phyloP scores from a whole-genome alignment of 2,888 invertebrate species.

The Eristalis tenax region DNA sequence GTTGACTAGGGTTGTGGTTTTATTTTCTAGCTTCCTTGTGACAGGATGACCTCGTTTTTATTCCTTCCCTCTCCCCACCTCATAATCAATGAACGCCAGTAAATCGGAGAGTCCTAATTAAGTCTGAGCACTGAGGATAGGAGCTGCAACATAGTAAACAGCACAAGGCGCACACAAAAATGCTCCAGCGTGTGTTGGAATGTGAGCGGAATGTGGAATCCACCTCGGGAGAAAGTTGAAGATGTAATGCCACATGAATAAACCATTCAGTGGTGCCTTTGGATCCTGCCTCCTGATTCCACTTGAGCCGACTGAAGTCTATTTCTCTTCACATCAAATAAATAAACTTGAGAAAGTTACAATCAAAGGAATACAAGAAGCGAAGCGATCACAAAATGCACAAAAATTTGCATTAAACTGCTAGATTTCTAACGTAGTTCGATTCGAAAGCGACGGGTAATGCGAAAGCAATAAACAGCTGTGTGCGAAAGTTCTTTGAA shows the following conservation, averaged over 20 bases:
- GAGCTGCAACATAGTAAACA: conserved; percentile 34
- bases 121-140: conserved; percentile 29
- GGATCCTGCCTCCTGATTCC: conserved; percentile 34
- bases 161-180: conserved; percentile 29
- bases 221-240: conserved; percentile 39
- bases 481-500: conserved; percentile 4
- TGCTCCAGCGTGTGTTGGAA: conserved; percentile 18
- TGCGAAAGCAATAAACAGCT: conserved; percentile 26
- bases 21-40: neutral
- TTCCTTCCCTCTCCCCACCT: neutral
- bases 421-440: conserved; percentile 12
- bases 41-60: neutral
- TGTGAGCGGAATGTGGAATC: conserved; percentile 47
- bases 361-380: conserved; percentile 38
- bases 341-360: conserved; percentile 4
- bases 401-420: conserved; percentile 39
- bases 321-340: conserved; percentile 11
- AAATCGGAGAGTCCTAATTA: conserved; percentile 34
- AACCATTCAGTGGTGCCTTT: conserved; percentile 47
- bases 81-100: conserved; percentile 19
- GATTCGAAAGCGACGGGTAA: conserved; percentile 14
- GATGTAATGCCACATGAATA: conserved; percentile 62
- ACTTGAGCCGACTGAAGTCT: conserved; percentile 20
- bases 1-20: neutral
- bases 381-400: conserved; percentile 14